These are phyloP conservation scores for Elephas maximus DNA, from an alignment of 2,113 vertebrate genomes.

Conservation along the genomic window DNA sequence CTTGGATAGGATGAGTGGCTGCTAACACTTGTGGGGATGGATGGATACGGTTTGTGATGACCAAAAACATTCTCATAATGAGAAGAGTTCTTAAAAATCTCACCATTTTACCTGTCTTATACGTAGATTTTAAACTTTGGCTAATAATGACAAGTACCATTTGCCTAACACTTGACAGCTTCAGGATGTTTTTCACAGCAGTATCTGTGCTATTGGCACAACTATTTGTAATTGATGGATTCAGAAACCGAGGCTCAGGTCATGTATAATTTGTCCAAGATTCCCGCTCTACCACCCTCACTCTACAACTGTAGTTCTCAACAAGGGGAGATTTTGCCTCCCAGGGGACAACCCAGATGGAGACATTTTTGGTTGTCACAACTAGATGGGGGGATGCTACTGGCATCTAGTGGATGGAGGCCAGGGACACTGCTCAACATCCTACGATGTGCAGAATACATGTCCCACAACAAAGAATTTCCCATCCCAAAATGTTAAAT, in stretches of 20 bases:
- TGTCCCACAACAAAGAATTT: neutral
- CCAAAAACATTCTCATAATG: neutral
- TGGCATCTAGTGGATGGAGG: neutral
- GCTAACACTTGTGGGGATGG: neutral
- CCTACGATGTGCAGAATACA: neutral
- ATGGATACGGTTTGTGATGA: neutral
- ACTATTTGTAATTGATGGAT: neutral
- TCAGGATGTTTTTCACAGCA: neutral
- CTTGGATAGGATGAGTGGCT: neutral
- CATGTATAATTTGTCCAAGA: neutral
- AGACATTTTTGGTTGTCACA: too few relatives aligned
- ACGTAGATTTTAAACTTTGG: neutral
- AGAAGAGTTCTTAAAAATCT: neutral
- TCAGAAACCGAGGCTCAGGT: neutral
- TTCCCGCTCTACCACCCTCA: neutral
- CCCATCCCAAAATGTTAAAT: neutral
- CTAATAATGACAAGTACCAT: neutral
- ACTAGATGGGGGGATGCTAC: neutral
- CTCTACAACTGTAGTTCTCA: neutral
- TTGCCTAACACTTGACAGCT: neutral
- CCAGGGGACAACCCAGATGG: too few relatives aligned
- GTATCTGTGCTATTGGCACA: neutral
- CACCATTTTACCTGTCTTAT: neutral
- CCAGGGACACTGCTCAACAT: neutral
- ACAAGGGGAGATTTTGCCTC: too few relatives aligned